Conservation (phyloP, 1,140 invertebrate genomes). For the Apis laboriosa region DNA sequence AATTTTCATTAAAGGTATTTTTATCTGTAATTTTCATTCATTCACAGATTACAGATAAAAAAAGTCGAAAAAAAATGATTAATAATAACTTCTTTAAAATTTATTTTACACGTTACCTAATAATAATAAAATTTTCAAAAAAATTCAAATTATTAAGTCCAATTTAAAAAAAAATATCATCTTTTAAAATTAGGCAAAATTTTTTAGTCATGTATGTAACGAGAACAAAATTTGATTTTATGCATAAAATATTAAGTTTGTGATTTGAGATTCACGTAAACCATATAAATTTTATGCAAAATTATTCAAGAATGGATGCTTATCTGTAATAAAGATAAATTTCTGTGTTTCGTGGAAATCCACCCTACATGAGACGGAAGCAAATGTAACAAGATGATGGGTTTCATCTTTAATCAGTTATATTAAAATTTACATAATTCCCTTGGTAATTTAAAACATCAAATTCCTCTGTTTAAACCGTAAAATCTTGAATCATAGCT, state of each 20-base stretch:
- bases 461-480: neutral
- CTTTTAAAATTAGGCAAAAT: too few species aligned
- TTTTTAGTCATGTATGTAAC: too few species aligned
- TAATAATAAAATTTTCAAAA: too few species aligned
- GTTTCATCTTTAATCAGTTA: constrained; percentile 5
- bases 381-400: neutral
- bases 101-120: too few species aligned
- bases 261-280: neutral
- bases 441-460: neutral
- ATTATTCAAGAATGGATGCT: neutral
- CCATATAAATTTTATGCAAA: neutral
- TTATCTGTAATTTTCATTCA: too few species aligned
- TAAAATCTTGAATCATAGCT: neutral
- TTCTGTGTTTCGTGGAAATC: constrained; percentile 4
- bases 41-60: too few species aligned
- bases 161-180: too few species aligned
- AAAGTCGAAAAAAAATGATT: too few species aligned
- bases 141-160: too few species aligned
- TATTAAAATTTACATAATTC: constrained; percentile 29
- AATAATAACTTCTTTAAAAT: too few species aligned
- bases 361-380: neutral
- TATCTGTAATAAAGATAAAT: neutral
- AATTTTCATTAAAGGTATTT: too few species aligned
- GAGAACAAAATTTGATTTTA: too few species aligned
- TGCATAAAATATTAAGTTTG: neutral